These are phyloP conservation scores for Lissocephala sabroskyi DNA, from an alignment of 2,888 invertebrate genomes.

Conservation along the genomic window DNA sequence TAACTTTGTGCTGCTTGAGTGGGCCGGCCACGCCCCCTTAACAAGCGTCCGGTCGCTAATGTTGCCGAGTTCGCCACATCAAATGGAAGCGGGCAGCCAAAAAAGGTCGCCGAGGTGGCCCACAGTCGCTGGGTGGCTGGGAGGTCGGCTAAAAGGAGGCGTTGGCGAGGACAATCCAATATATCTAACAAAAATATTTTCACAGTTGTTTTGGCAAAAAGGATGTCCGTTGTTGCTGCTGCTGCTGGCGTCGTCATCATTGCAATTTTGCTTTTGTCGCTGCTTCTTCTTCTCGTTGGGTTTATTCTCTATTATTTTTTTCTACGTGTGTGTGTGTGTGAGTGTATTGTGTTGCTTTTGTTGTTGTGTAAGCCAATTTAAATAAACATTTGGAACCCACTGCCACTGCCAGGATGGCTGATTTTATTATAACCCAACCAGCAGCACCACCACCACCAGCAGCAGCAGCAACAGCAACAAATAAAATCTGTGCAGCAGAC, in stretches of 20 bases:
- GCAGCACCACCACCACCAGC: constrained; percentile 10
- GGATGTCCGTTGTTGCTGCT: constrained; percentile 54
- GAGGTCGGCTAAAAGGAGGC: too few species aligned
- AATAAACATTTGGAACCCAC: constrained; percentile 61
- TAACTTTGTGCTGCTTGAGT: too few species aligned
- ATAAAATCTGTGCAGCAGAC: constrained; percentile 49
- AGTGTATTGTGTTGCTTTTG: too few species aligned
- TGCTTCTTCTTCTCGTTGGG: background rate
- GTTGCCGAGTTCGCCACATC: too few species aligned
- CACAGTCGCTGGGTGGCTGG: too few species aligned
- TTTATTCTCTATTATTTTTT: background rate
- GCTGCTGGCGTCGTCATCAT: constrained; percentile 40
- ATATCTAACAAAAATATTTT: constrained; percentile 63
- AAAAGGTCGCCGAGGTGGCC: too few species aligned
- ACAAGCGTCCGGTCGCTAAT: too few species aligned
- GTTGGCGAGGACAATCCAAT: constrained; percentile 38
- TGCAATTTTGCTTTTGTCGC: constrained; percentile 5
- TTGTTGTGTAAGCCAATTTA: constrained; percentile 49
- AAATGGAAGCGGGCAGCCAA: too few species aligned
- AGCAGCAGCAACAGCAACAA: constrained; percentile 22
- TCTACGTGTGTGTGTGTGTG: too few species aligned
- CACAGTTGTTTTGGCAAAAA: constrained; percentile 56
- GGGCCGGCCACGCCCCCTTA: too few species aligned
- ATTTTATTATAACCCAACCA: constrained; percentile 56
- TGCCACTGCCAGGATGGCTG: constrained; percentile 31